A percentile compares a stretch with the other conserved stretches of the same genome.
Evolutionary conservation across 2,888 invertebrate species (phyloP).

Genomic region (Napeogenes sylphis): DNA sequence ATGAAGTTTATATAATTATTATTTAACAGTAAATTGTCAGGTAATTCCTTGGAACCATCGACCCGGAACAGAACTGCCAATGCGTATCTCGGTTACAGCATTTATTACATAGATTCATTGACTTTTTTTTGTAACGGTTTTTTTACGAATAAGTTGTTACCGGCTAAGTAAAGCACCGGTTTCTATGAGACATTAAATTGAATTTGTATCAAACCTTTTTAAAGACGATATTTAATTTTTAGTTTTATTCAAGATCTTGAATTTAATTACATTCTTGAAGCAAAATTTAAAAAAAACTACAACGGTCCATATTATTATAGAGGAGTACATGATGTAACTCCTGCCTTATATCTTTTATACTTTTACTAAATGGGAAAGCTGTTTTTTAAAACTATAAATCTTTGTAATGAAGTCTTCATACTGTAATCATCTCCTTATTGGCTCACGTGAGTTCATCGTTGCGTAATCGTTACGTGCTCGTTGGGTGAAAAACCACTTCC

Average conservation of each 20-base stretch:
- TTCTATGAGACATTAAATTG: neutral
- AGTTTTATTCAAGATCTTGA: too few relatives aligned
- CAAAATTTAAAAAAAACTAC: too few relatives aligned
- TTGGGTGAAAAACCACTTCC: slow-evolving; percentile 26
- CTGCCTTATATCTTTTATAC: neutral
- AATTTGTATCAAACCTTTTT: neutral
- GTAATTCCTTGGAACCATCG: slow-evolving; percentile 21
- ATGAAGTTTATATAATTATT: slow-evolving; percentile 18
- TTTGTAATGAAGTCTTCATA: slow-evolving; percentile 16
- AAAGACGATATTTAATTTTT: neutral
- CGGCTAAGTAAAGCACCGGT: neutral
- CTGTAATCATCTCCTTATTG: slow-evolving; percentile 36
- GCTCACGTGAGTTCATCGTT: slow-evolving; percentile 37
- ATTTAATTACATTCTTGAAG: too few relatives aligned
- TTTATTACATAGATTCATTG: slow-evolving; percentile 15
- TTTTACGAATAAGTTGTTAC: neutral
- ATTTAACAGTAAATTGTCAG: slow-evolving; percentile 29
- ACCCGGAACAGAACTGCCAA: slow-evolving; percentile 29
- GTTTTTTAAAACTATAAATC: slow-evolving; percentile 13
- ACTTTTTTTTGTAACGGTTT: slow-evolving; percentile 1
- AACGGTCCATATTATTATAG: too few relatives aligned
- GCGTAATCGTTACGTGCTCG: slow-evolving; percentile 33
- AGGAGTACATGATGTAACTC: too few relatives aligned
- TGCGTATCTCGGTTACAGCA: slow-evolving; percentile 14
- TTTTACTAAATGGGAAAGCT: slow-evolving; percentile 2